These are phyloP conservation scores for Zygogramma bicolorata DNA, from an alignment of 2,888 invertebrate genomes.

Conservation along the genomic window DNA sequence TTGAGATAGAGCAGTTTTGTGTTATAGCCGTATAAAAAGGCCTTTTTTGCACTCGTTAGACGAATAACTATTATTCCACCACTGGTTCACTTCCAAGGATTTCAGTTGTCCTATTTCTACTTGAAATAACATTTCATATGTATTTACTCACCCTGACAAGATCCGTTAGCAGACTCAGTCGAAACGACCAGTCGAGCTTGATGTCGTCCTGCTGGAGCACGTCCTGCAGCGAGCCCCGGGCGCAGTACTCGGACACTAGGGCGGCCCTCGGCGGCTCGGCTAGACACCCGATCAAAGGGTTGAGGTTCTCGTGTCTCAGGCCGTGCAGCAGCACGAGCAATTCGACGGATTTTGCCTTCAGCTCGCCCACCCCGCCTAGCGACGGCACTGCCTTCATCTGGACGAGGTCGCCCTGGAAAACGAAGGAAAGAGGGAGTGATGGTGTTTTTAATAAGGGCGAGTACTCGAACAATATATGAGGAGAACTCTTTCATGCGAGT, in stretches of 20 bases:
- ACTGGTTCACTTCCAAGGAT: no score
- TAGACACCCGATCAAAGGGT: conserved; percentile 88
- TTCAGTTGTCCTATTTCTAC: no score
- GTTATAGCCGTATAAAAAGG: no score
- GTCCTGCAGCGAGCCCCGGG: conserved; percentile 83
- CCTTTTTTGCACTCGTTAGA: no score
- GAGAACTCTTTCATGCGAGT: no score
- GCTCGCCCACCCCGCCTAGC: conserved; percentile 68
- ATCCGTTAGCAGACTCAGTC: conserved; percentile 92
- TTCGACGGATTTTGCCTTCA: conserved; percentile 85
- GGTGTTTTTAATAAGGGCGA: not conserved
- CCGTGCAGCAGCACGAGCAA: conserved; percentile 84
- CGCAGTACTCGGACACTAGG: conserved; percentile 89
- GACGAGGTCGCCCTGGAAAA: conserved; percentile 85
- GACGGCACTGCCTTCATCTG: conserved; percentile 84
- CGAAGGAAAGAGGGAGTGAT: not conserved
- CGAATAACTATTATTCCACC: no score
- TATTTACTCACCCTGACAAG: conserved; percentile 82
- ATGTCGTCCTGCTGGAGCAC: conserved; percentile 91
- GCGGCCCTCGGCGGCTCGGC: conserved; percentile 83
- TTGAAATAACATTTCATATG: no score
- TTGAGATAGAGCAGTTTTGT: no score
- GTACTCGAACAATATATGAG: no score
- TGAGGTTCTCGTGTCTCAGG: conserved; percentile 90
- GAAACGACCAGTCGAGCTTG: conserved; percentile 95